A percentile compares a stretch with the other conserved stretches of the same genome.
These are phyloP conservation scores for Drosophila borealis DNA, from an alignment of 2,888 invertebrate genomes.

Conservation along the genomic window DNA sequence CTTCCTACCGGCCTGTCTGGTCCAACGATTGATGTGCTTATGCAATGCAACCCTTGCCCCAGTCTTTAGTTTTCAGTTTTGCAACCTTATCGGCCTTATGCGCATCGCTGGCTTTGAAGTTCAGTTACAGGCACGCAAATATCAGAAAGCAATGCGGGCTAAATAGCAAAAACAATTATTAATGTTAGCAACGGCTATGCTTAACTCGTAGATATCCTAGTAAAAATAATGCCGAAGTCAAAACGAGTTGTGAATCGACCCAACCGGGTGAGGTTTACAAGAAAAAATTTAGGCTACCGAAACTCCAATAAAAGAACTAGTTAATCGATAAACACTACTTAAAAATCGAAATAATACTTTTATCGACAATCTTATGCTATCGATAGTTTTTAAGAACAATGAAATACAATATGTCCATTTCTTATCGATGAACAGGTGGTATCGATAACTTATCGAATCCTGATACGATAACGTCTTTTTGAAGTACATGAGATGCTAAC, in stretches of 20 bases:
- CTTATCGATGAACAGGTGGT: too few species aligned
- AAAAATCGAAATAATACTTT: too few species aligned
- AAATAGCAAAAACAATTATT: constrained; percentile 48
- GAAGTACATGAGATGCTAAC: too few species aligned
- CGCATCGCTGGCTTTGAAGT: constrained; percentile 68
- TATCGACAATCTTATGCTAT: too few species aligned
- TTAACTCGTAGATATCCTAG: constrained; percentile 10
- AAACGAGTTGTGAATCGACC: too few species aligned
- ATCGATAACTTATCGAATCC: too few species aligned
- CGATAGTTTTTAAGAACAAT: too few species aligned
- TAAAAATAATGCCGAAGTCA: neutral
- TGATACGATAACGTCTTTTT: too few species aligned
- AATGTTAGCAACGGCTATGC: constrained; percentile 18
- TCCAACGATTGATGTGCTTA: constrained; percentile 76
- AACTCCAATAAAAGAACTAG: too few species aligned
- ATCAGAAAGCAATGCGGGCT: constrained; percentile 59
- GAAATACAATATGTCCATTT: too few species aligned
- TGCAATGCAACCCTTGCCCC: constrained; percentile 76
- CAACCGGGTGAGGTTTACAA: too few species aligned
- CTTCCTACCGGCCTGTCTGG: constrained; percentile 59
- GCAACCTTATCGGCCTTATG: constrained; percentile 60
- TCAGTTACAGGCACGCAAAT: constrained; percentile 74
- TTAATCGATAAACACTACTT: too few species aligned
- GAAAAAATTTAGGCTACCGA: neutral
- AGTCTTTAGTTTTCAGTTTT: constrained; percentile 44